phyloP scores from a whole-genome alignment of 2,113 vertebrate species.

The Alouatta palliata region DNA sequence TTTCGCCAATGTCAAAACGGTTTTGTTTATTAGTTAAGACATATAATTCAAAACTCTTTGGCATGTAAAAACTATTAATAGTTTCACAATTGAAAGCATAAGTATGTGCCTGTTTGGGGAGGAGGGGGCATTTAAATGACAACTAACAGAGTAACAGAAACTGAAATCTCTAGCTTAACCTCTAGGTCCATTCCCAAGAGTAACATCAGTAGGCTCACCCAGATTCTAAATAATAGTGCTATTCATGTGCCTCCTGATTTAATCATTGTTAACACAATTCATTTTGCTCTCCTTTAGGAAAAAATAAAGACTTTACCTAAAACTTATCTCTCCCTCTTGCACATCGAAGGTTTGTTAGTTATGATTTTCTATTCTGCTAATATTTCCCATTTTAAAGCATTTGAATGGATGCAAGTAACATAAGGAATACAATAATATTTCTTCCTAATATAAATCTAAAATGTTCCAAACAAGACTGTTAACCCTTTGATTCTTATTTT shows the following conservation, averaged over 20 bases:
- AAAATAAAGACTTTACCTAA: background rate
- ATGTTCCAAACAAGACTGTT: background rate
- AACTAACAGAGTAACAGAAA: background rate
- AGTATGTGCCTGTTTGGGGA: background rate
- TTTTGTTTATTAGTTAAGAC: background rate
- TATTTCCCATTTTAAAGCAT: background rate
- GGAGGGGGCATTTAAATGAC: background rate
- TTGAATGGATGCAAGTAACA: background rate
- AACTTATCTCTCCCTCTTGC: background rate
- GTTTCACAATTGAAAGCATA: background rate
- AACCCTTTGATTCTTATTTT: background rate
- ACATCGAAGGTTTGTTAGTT: background rate
- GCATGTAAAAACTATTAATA: background rate
- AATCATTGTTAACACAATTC: background rate
- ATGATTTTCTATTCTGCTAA: background rate
- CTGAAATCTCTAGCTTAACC: background rate
- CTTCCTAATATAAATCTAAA: background rate
- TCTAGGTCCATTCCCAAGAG: background rate
- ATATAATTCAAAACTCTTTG: background rate
- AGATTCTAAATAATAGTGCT: background rate
- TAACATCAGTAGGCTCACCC: background rate
- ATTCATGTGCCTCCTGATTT: background rate
- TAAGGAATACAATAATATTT: background rate
- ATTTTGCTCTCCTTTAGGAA: background rate
- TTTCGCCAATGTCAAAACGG: background rate